These are phyloP conservation scores for Drosophila pegasa DNA, from an alignment of 2,888 invertebrate genomes.

Conservation along the genomic window DNA sequence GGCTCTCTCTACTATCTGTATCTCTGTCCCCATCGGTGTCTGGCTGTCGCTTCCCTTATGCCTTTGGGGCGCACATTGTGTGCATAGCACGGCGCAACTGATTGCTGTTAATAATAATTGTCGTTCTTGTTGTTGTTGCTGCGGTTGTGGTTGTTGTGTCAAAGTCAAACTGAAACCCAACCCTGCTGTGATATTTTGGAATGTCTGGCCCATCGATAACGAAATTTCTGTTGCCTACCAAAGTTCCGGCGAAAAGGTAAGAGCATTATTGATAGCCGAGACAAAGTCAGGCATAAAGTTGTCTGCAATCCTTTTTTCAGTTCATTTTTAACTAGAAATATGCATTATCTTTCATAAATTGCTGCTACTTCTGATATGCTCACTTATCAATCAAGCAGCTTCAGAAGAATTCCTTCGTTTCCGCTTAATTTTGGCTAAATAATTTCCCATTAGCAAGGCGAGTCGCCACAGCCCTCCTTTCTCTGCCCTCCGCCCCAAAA, in stretches of 20 bases:
- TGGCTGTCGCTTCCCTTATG: conserved; percentile 27
- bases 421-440: conserved; percentile 23
- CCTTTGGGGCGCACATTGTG: conserved; percentile 31
- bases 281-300: neutral
- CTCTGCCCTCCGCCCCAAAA: neutral
- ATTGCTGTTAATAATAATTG: conserved; percentile 67
- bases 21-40: conserved; percentile 18
- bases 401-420: neutral
- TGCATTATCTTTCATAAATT: conserved; percentile 1
- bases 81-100: conserved; percentile 49
- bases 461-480: too few species aligned
- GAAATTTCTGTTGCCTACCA: neutral
- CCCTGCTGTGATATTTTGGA: conserved; percentile 9
- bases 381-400: conserved; percentile 35
- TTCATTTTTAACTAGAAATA: neutral
- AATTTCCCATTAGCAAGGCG: conserved; percentile 8
- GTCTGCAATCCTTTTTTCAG: neutral
- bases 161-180: conserved; percentile 6
- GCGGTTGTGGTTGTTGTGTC: conserved; percentile 12
- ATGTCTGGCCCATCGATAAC: conserved; percentile 13
- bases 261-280: neutral
- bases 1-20: conserved; percentile 11
- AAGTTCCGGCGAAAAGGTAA: neutral
- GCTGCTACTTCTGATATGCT: conserved; percentile 5
- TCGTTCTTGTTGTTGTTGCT: conserved; percentile 28